Base-by-base conservation (phyloP, 2,797 vertebrate genomes). In the Perodicticus potto region DNA sequence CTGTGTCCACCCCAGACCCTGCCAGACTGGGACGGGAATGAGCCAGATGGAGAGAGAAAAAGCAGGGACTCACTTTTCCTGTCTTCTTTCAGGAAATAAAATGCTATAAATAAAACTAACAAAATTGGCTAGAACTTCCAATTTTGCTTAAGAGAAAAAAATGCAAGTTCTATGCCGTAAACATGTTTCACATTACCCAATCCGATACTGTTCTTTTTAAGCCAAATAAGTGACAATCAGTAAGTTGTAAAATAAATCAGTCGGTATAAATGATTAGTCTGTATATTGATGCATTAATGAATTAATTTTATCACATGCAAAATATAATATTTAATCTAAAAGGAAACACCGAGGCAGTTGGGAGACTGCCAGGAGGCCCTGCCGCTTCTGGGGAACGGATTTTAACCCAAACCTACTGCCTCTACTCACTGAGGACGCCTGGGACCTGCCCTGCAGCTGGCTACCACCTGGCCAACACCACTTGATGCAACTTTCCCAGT, bases 11-110 rank as follows among this genome's bases (percentile, higher is more conserved):
- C 77, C 53, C 80, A 82, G 92, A 96, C 92, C 84, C 84, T 89
- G 95, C 97, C 93, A 94, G 94, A 97, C 70, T 93, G 92, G 91
- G 94, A 91, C 53, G 91, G 91, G 98, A 98, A 95, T 97, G 97
- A 91, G 97, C 86, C 94, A 74, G 95, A 80, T 81, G 7, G 20
- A 67, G 23, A 65, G 86, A 82, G 82, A 96, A 65, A 55, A 90
- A 34, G 72, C 83, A 59, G 57, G 25, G 81, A 65, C 83, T 82
- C 43, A 55, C 72, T 87, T 82, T 93, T 80, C 91, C 69, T 89
- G 90, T 92, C 97, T 89, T 93, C 92, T 86, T 77, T 86, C 93
- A 96, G 96, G 93, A 96, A 96, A 93, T 70, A 89, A 89, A 93
- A 73, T 25, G 92, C 96, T 97, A 96, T 95, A 97, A 97, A 97